phyloP scores from a whole-genome alignment of 2,888 invertebrate species.

The Ornithoptera priamus region DNA sequence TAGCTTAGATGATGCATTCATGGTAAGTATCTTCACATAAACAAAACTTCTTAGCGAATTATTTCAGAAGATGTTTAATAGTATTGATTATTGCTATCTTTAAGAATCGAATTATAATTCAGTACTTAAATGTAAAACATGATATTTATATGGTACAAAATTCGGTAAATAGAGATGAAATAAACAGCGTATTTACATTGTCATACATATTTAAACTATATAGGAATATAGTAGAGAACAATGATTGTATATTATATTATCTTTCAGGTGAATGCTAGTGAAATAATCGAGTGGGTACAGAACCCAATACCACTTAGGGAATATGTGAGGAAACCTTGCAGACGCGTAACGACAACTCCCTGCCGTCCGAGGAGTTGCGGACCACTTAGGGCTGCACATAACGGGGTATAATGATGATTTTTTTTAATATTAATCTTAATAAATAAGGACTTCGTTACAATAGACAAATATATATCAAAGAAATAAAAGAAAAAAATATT shows the following conservation, averaged over 20 bases:
- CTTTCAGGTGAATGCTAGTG: slow-evolving; percentile 62
- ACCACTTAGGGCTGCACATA: slow-evolving; percentile 42
- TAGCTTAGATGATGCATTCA: slow-evolving; percentile 77
- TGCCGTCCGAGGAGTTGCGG: slow-evolving; percentile 44
- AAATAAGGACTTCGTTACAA: too few species aligned
- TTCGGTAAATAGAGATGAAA: too few species aligned
- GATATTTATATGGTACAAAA: too few species aligned
- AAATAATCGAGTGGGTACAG: slow-evolving; percentile 78
- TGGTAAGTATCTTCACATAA: slow-evolving; percentile 54
- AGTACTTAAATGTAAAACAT: too few species aligned
- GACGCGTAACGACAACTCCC: slow-evolving; percentile 26
- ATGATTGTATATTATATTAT: not conserved
- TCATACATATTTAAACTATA: too few species aligned
- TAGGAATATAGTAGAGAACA: not conserved
- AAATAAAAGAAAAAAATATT: too few species aligned
- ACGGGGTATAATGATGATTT: slow-evolving; percentile 34
- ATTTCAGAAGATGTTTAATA: too few species aligned
- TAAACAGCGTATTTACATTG: too few species aligned
- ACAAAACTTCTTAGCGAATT: not conserved
- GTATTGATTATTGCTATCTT: too few species aligned
- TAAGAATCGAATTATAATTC: too few species aligned
- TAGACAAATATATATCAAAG: too few species aligned
- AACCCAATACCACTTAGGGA: slow-evolving; percentile 67
- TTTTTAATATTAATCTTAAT: not conserved
- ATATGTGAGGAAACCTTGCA: slow-evolving; percentile 48